Evolutionary conservation across 2,113 vertebrate species (phyloP), one percentile per base, ranked within the genome.

Genomic region (Polyodon spathula): DNA sequence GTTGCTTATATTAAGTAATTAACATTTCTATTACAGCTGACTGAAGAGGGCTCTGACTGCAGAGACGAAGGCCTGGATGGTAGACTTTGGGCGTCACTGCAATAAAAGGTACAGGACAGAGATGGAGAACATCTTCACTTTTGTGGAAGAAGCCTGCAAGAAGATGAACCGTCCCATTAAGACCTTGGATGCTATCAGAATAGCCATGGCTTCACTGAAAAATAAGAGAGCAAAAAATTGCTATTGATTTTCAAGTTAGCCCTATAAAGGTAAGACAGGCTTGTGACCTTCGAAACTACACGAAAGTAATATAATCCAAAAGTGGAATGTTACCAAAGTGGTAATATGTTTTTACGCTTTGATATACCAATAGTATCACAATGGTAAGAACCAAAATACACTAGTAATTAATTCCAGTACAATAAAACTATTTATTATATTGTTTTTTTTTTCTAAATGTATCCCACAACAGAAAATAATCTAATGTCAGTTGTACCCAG

Each of bases 141-240:
- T 95, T 56, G 78, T 95, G 46, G 92, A 94, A 56, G 94, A 97
- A 71, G 85, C 88, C 1, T 79, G 71, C 62, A 98, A 93, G 75
- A 98, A 94, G 71, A 75, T 98, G 15, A 95, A 90, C 75, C 82
- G 84, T 9, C 84, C 56, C 27, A 90, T 98, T 68, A 90, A 81
- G 68, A 95, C 98, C 68, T 74, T 98, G 48, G 96, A 99, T 76
- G 95, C 97, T 65, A 90, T 97, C 66, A 87, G 92, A 71, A 90
- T 91, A 10, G 82, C 84, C 2, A 95, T 98, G 96, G 80, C 86
- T 27, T 72, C 92, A 1, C 84, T 98, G 63, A 93, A 93, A 64
- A 55, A 94, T 99, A 68, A 83, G 90, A 74, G 91, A 97, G 56
- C 84, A 88, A 15, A 90, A 94, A 57, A 93, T 92, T 64, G 55